These are phyloP conservation scores for Zosterops hypoxanthus DNA, from an alignment of 2,113 vertebrate species.

Conservation along the genomic window DNA sequence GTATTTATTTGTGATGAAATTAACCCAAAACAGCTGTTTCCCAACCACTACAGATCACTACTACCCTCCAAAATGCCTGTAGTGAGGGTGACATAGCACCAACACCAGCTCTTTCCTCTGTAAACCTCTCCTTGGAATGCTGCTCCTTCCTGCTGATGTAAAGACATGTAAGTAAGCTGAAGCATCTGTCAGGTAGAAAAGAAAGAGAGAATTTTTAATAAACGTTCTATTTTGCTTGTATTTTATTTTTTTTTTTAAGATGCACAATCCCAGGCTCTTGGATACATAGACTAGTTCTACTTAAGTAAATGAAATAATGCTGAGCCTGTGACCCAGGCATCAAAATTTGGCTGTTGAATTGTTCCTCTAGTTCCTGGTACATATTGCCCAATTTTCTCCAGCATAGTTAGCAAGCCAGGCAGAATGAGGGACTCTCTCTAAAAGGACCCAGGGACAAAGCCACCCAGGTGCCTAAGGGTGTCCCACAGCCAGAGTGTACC, in stretches of 20 bases:
- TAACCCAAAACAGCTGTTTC: background rate
- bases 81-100: too few relatives aligned
- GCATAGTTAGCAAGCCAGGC: background rate
- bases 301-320: background rate
- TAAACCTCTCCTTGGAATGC: background rate
- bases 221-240: background rate
- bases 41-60: background rate
- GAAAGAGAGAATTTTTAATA: slow-evolving; percentile 82
- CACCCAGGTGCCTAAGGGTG: background rate
- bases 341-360: background rate
- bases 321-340: background rate
- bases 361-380: background rate
- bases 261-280: slow-evolving; percentile 65
- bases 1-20: background rate
- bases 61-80: background rate
- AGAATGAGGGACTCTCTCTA: background rate
- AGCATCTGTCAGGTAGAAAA: slow-evolving; percentile 78
- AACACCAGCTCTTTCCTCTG: background rate
- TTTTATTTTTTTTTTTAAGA: slow-evolving; percentile 76
- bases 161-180: slow-evolving; percentile 44
- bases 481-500: background rate
- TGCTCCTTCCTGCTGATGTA: background rate
- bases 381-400: background rate
- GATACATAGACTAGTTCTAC: slow-evolving; percentile 27
- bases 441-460: background rate